phyloP scores from a whole-genome alignment of 1,140 invertebrate genomes.

The Alviniconcha marisindica region DNA sequence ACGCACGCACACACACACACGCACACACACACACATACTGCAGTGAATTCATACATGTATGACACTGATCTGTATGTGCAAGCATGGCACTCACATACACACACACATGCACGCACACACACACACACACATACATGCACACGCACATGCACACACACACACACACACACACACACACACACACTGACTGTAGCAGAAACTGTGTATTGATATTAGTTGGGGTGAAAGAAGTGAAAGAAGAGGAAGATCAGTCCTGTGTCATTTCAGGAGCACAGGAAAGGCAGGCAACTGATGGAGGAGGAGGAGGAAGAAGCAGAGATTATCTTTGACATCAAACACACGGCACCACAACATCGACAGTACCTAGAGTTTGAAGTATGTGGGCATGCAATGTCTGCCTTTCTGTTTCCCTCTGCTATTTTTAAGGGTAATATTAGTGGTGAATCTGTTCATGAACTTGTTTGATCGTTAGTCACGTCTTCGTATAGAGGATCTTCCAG shows the following conservation, averaged over 20 bases:
- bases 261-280: conserved; percentile 43
- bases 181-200: not conserved
- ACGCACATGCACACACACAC: not conserved
- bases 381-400: no score
- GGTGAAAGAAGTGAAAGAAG: not conserved
- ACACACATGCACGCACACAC: conserved; percentile 10
- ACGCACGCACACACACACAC: not conserved
- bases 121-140: not conserved
- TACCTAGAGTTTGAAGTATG: conserved; percentile 85
- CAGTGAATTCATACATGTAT: no score
- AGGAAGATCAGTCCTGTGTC: not conserved
- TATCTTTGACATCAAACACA: conserved; percentile 82
- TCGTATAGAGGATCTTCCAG: not conserved
- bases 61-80: no score
- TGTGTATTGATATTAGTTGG: no score
- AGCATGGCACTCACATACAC: conserved; percentile 16
- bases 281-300: conserved; percentile 66
- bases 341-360: conserved; percentile 91
- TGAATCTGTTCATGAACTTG: not conserved
- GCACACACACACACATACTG: not conserved
- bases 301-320: conserved; percentile 75
- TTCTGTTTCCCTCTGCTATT: not conserved
- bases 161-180: conserved; percentile 17
- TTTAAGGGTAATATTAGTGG: not conserved
- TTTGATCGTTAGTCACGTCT: not conserved